Percentiles rank a stretch among this genome's conserved stretches.
Conservation (phyloP, 2,888 invertebrate genomes). For the Polydrusus tereticollis region DNA sequence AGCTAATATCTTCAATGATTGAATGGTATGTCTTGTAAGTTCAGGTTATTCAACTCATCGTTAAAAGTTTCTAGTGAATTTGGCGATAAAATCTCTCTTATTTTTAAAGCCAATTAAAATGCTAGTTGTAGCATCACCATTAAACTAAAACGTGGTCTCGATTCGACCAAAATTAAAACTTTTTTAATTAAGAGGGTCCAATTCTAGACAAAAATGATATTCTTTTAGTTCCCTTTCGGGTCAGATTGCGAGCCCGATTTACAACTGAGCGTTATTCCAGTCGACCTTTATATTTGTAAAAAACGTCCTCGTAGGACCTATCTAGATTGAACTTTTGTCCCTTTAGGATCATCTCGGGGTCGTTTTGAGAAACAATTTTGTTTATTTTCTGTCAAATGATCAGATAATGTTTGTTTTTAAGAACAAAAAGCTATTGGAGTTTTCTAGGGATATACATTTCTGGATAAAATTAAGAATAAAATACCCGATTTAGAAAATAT, state of each 20-base stretch:
- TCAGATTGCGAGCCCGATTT: conserved; percentile 2
- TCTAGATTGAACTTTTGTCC: conserved; percentile 15
- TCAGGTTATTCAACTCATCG: too few relatives aligned
- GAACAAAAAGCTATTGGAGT: background rate
- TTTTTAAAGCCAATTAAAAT: too few relatives aligned
- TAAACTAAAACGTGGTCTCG: background rate
- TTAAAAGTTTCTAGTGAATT: too few relatives aligned
- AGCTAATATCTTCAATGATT: too few relatives aligned
- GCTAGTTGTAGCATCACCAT: too few relatives aligned
- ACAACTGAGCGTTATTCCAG: background rate
- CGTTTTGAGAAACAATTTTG: conserved; percentile 10
- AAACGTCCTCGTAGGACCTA: conserved; percentile 7
- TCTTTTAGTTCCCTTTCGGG: background rate
- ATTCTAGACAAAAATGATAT: background rate
- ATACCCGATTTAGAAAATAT: too few relatives aligned
- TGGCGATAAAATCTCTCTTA: too few relatives aligned
- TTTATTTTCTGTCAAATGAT: conserved; percentile 12
- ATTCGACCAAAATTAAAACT: background rate
- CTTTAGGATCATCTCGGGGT: conserved; percentile 12
- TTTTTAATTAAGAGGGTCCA: background rate
- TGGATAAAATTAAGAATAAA: too few relatives aligned
- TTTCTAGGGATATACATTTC: background rate
- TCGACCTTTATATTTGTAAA: conserved; percentile 2
- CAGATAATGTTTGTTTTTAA: conserved; percentile 9
- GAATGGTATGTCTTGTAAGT: too few relatives aligned